Conservation (phyloP, 2,888 invertebrate genomes). For the Sphaerophoria taeniata region DNA sequence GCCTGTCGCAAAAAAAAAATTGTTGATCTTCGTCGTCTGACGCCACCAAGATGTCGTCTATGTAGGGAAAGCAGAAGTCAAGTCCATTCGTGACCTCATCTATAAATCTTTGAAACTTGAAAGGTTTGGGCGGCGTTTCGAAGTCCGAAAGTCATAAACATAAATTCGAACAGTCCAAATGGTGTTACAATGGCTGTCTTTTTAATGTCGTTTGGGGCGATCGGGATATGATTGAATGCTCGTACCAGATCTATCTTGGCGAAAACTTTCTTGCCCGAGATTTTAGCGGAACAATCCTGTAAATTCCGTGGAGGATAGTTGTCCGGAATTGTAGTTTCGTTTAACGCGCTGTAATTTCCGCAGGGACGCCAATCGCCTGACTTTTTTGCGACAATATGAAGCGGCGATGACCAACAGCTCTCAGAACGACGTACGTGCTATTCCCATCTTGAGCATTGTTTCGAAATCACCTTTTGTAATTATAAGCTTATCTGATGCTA, state of each 20-base stretch:
- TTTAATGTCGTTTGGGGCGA: slow-evolving; percentile 79
- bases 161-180: too few relatives aligned
- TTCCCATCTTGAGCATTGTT: slow-evolving; percentile 1
- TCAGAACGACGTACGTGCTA: slow-evolving; percentile 72
- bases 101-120: slow-evolving; percentile 78
- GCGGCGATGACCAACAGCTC: slow-evolving; percentile 80
- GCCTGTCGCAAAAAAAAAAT: slow-evolving; percentile 97
- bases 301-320: slow-evolving; percentile 77
- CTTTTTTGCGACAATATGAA: slow-evolving; percentile 77
- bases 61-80: slow-evolving; percentile 16
- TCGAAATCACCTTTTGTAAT: neutral
- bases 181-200: too few relatives aligned
- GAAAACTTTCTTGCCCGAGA: slow-evolving; percentile 61
- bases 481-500: slow-evolving; percentile 10
- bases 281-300: slow-evolving; percentile 25
- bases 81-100: slow-evolving; percentile 73
- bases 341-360: slow-evolving; percentile 77
- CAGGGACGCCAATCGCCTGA: slow-evolving; percentile 50
- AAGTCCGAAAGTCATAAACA: slow-evolving; percentile 78
- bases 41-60: slow-evolving; percentile 53
- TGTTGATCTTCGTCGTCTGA: slow-evolving; percentile 34
- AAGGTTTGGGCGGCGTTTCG: slow-evolving; percentile 79
- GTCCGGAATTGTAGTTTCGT: slow-evolving; percentile 77
- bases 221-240: too few relatives aligned
- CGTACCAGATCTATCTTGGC: too few relatives aligned